Evolutionary conservation across 2,797 vertebrate genomes (phyloP).

Genomic region (Artibeus lituratus): DNA sequence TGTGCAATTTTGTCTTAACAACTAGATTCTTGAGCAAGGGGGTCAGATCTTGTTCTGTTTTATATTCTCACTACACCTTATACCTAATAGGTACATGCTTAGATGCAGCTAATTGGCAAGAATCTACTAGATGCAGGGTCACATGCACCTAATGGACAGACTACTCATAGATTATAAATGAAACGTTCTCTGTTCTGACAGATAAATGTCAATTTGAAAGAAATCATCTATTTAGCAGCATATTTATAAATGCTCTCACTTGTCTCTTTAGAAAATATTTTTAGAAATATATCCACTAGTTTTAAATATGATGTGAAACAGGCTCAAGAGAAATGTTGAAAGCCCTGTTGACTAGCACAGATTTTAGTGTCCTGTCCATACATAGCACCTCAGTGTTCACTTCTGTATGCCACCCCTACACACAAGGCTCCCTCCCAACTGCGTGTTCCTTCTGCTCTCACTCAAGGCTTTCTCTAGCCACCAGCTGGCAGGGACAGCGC

Average conservation of each 20-base stretch:
- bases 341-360: not conserved
- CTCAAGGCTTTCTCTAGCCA: not conserved
- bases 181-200: not conserved
- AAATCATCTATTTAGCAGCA: constrained; percentile 42
- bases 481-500: not conserved
- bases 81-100: not conserved
- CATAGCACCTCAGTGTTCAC: not conserved
- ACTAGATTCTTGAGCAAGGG: not conserved
- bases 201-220: not conserved
- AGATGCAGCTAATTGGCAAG: not conserved
- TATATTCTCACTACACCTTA: not conserved
- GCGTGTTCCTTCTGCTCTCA: not conserved
- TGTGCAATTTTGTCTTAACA: not conserved
- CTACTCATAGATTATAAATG: not conserved
- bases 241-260: constrained; percentile 78
- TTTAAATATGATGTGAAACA: constrained; percentile 61
- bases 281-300: constrained; percentile 65
- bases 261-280: constrained; percentile 75
- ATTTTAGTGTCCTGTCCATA: not conserved
- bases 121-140: not conserved
- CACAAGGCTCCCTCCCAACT: not conserved
- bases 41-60: not conserved
- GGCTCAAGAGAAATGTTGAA: not conserved
- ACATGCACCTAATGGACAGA: not conserved
- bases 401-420: not conserved